Conservation (phyloP, 2,888 invertebrate species). For the Dyspetes luteomarginatus region DNA sequence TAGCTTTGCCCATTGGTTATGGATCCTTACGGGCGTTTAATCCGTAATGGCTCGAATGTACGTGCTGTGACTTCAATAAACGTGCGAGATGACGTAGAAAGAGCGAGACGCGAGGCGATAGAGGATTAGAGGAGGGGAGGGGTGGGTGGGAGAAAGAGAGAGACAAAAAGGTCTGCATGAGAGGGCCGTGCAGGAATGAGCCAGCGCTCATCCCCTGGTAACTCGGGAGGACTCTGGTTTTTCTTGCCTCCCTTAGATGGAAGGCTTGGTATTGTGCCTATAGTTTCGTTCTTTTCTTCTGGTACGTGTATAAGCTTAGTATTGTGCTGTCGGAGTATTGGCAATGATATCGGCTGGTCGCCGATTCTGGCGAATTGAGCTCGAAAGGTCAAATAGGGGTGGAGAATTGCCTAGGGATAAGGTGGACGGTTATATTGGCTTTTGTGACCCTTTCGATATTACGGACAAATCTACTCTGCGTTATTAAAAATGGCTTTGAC, state of each 20-base stretch:
- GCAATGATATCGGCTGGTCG: neutral
- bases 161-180: neutral
- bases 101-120: too few species aligned
- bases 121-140: too few species aligned
- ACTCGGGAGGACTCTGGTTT: slow-evolving; percentile 55
- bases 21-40: slow-evolving; percentile 75
- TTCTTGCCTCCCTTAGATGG: slow-evolving; percentile 31
- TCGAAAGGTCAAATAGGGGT: slow-evolving; percentile 26
- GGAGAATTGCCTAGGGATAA: slow-evolving; percentile 1
- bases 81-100: slow-evolving; percentile 39
- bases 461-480: neutral
- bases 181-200: slow-evolving; percentile 27
- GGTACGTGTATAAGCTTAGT: neutral
- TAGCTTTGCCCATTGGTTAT: slow-evolving; percentile 69
- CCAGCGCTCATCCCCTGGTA: slow-evolving; percentile 7
- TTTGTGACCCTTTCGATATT: neutral
- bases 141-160: neutral
- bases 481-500: neutral
- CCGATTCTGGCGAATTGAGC: slow-evolving; percentile 11
- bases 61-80: slow-evolving; percentile 72
- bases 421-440: neutral
- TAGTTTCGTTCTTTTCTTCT: neutral
- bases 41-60: slow-evolving; percentile 72
- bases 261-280: neutral
- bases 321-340: slow-evolving; percentile 12